These are phyloP conservation scores for Odobenus rosmarus DNA, from an alignment of 2,113 vertebrate species.

Conservation along the genomic window DNA sequence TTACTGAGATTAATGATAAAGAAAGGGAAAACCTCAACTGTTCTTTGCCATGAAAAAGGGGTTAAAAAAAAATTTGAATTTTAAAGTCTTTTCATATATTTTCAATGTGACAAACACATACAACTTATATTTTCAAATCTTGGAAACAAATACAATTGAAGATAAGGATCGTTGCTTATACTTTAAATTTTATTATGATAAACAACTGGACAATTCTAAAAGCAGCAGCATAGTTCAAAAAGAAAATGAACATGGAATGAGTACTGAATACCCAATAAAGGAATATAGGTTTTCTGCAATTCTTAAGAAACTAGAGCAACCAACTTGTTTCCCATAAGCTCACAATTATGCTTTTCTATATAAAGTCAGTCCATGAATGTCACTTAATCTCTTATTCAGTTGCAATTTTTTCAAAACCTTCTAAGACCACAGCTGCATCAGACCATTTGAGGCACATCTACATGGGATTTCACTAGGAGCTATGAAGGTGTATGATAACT, in stretches of 20 bases:
- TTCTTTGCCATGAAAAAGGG: not conserved
- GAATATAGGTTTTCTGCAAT: not conserved
- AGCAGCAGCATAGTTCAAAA: not conserved
- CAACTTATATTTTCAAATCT: not conserved
- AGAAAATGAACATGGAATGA: not conserved
- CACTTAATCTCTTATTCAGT: not conserved
- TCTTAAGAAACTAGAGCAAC: not conserved
- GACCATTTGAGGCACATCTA: not conserved
- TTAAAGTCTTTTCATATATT: not conserved
- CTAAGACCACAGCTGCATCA: not conserved
- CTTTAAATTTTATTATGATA: conserved; percentile 14
- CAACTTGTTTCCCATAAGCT: not conserved
- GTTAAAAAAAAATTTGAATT: not conserved
- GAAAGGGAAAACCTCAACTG: not conserved
- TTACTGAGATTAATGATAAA: not conserved
- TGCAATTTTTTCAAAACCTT: not conserved
- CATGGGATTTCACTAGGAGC: not conserved
- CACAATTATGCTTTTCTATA: not conserved
- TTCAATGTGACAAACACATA: conserved; percentile 12
- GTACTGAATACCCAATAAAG: not conserved
- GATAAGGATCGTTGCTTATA: not conserved
- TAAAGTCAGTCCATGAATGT: not conserved
- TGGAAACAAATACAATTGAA: not conserved
- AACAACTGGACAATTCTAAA: conserved; percentile 40
- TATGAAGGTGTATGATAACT: not conserved